These are phyloP conservation scores for Xyrichtys novacula DNA, from an alignment of 2,797 vertebrate species.

Conservation along the genomic window DNA sequence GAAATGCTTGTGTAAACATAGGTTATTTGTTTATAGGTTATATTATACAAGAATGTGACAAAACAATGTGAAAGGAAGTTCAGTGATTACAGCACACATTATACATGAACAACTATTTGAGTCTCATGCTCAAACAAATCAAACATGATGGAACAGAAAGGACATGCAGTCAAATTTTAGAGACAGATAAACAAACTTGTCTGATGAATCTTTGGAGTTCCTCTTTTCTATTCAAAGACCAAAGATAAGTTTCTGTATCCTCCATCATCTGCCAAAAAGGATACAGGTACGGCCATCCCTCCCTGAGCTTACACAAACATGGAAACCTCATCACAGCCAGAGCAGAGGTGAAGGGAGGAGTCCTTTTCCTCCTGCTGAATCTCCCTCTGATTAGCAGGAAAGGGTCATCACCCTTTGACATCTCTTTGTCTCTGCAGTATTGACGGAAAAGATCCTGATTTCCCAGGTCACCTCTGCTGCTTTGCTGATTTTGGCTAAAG, in stretches of 20 bases:
- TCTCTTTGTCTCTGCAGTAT: slow-evolving; percentile 77
- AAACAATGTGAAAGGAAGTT: slow-evolving; percentile 33
- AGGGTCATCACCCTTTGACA: slow-evolving; percentile 78
- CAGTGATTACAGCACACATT: neutral
- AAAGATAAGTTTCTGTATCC: slow-evolving; percentile 40
- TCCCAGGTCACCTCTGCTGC: slow-evolving; percentile 59
- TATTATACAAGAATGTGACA: slow-evolving; percentile 5
- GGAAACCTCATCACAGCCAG: slow-evolving; percentile 68
- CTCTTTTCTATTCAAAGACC: slow-evolving; percentile 21
- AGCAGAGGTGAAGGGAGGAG: slow-evolving; percentile 70
- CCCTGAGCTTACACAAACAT: slow-evolving; percentile 78
- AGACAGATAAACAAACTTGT: slow-evolving; percentile 58
- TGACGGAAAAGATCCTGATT: slow-evolving; percentile 75
- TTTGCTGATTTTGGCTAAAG: slow-evolving; percentile 46
- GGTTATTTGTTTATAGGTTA: slow-evolving; percentile 5
- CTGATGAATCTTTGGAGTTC: slow-evolving; percentile 32
- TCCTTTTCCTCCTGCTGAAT: slow-evolving; percentile 68
- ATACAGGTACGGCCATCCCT: slow-evolving; percentile 62
- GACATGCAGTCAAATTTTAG: slow-evolving; percentile 35
- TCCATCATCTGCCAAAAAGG: slow-evolving; percentile 59
- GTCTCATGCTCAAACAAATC: slow-evolving; percentile 4
- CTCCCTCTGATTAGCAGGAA: slow-evolving; percentile 76
- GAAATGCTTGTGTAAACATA: neutral
- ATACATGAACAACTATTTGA: slow-evolving; percentile 1
- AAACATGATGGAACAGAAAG: slow-evolving; percentile 12